These are phyloP conservation scores for Sardina pilchardus DNA, from an alignment of 2,113 vertebrate species.

Conservation along the genomic window DNA sequence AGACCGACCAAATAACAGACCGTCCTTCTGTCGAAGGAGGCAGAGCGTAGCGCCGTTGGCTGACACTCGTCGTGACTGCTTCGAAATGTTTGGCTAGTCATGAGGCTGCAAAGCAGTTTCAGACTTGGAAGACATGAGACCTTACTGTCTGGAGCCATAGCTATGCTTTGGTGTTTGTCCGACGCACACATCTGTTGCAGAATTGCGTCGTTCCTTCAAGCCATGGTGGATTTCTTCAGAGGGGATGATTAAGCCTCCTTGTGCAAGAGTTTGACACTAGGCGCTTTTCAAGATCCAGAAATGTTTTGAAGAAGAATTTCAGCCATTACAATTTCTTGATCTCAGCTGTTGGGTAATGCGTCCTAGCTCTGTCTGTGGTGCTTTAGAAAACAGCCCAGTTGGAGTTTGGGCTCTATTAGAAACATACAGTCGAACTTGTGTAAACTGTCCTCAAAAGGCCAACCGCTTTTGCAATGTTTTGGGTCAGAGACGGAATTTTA, in stretches of 20 bases:
- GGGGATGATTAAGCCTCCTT: no score
- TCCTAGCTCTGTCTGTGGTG: not conserved
- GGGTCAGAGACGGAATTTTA: not conserved
- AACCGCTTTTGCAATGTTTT: not conserved
- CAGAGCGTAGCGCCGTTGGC: not conserved
- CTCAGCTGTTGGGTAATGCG: not conserved
- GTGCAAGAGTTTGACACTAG: not conserved
- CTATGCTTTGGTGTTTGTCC: not conserved
- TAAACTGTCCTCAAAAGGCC: not conserved
- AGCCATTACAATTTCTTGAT: not conserved
- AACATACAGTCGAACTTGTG: not conserved
- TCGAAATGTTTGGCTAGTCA: not conserved
- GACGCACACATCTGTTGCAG: not conserved
- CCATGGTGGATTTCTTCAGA: not conserved
- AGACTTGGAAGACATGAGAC: not conserved
- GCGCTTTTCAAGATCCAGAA: not conserved
- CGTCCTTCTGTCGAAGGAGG: not conserved
- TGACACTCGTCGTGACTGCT: not conserved
- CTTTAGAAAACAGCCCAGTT: not conserved
- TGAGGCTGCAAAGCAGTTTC: not conserved
- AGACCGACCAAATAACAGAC: not conserved
- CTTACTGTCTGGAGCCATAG: not conserved
- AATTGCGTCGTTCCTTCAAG: not conserved
- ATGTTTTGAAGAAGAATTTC: not conserved
- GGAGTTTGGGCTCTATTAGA: not conserved